Evolutionary conservation across 2,113 vertebrate species (phyloP).

Genomic region (Nothobranchius furzeri): DNA sequence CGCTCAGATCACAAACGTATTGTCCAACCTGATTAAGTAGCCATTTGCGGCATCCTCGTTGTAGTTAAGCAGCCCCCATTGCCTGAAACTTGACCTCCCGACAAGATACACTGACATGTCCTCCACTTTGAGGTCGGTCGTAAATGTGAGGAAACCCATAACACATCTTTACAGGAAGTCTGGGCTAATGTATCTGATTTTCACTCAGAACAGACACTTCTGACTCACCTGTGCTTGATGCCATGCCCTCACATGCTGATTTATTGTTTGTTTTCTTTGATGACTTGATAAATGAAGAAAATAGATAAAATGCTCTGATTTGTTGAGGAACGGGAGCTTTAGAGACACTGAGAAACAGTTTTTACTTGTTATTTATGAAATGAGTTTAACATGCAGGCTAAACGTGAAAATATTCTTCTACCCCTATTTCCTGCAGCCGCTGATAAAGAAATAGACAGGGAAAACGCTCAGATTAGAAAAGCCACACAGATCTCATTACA

Average conservation of each 20-base stretch:
- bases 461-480: too few species aligned
- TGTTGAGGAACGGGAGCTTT: slow-evolving; percentile 18
- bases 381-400: too few species aligned
- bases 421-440: too few species aligned
- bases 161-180: slow-evolving; percentile 75
- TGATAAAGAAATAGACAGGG: too few species aligned
- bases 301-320: slow-evolving; percentile 23
- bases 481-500: too few species aligned
- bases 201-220: slow-evolving; percentile 37
- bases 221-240: slow-evolving; percentile 45
- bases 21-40: slow-evolving; percentile 80
- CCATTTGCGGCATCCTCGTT: slow-evolving; percentile 75
- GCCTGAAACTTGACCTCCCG: slow-evolving; percentile 76
- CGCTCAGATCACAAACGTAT: slow-evolving; percentile 78
- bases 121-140: slow-evolving; percentile 67
- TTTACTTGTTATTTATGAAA: too few species aligned
- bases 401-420: too few species aligned
- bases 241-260: slow-evolving; percentile 34
- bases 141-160: slow-evolving; percentile 53
- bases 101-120: slow-evolving; percentile 71
- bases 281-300: slow-evolving; percentile 43
- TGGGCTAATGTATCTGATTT: slow-evolving; percentile 52
- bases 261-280: slow-evolving; percentile 34
- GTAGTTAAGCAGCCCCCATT: slow-evolving; percentile 71
- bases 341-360: too few species aligned